Base-by-base conservation (phyloP, 2,113 vertebrate genomes). In the Gallinago jamesoni region DNA sequence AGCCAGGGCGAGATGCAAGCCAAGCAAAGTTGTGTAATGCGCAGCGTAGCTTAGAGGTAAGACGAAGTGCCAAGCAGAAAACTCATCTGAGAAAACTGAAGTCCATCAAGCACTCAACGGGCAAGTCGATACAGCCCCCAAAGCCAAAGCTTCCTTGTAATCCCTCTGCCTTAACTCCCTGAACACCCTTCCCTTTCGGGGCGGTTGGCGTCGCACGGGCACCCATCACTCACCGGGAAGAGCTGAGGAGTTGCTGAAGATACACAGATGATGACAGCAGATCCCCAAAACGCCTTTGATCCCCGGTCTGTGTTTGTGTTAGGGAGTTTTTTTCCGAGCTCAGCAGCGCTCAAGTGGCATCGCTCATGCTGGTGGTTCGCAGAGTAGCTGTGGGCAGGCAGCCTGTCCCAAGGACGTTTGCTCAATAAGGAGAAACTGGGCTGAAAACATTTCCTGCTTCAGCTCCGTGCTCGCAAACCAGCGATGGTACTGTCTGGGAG, bases 361-460 rank as follows among this genome's bases (percentile, higher is more conserved):
- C 4, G 1, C 76, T 76, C 63, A 1, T 2, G 62, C 27, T 33
- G 69, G 22, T 27, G 82, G 53, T 47, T 81, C 84, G 43, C 72
- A 35, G 33, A 74, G 92, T 22, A 59, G 83, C 63, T 41, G 63
- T 9, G 84, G 70, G 56, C n/a, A 1, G 43, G 9, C 45, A 50
- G 79, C 77, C 68, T 22, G 30, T 30, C 95, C 87, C 87, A 62
- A 69, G 90, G 79, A 93, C 10, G 1, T 10, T 12, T 53, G 30
- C n/a, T 53, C 10, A 90, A 57, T 5, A 89, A 62, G 5, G 0
- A 75, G 69, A 13, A 59, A 25, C 60, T 3, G 37, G 7, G 43
- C 75, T 84, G 72, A n/a, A 89, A 93, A 80, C 50, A 70, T 87
- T 83, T 83, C 87, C 93, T 83, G 59, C 81, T 74, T 37, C 82